Evolutionary conservation across 2,113 vertebrate species (phyloP).

Genomic region (Scomber scombrus): DNA sequence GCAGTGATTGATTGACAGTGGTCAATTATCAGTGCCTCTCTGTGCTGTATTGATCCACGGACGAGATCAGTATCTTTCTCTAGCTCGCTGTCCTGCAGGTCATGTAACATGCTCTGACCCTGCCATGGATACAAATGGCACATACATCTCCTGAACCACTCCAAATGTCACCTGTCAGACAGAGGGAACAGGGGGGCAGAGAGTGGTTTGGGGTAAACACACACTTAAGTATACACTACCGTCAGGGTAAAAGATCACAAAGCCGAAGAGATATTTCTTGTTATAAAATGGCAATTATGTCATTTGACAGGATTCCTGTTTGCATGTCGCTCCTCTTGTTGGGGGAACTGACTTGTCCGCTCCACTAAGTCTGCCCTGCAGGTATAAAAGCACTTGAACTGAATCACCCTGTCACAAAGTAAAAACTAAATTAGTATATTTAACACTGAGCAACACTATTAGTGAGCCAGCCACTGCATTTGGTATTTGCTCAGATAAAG

Average conservation of each 20-base stretch:
- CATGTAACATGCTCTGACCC: conserved; percentile 80
- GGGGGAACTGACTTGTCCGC: conserved; percentile 14
- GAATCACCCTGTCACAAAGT: conserved; percentile 32
- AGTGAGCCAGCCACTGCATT: conserved; percentile 25
- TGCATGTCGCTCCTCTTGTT: conserved; percentile 38
- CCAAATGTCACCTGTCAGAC: conserved; percentile 83
- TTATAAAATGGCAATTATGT: conserved; percentile 66
- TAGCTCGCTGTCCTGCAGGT: conserved; percentile 74
- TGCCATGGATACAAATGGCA: conserved; percentile 83
- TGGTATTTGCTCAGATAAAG: conserved; percentile 45
- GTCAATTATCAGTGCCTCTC: conserved; percentile 79
- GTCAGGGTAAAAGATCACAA: conserved; percentile 41
- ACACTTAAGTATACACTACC: conserved; percentile 30
- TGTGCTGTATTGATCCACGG: conserved; percentile 75
- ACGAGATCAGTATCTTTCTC: conserved; percentile 77
- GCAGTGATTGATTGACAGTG: conserved; percentile 78
- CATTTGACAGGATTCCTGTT: conserved; percentile 57
- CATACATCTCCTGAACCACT: conserved; percentile 75
- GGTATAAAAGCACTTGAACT: conserved; percentile 41
- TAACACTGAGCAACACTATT: conserved; percentile 20
- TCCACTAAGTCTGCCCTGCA: conserved; percentile 34
- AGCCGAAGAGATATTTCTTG: conserved; percentile 52
- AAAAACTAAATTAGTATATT: conserved; percentile 48
- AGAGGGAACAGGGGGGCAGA: conserved; percentile 26
- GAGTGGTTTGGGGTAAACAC: conserved; percentile 63